Evolutionary conservation across 2,888 invertebrate genomes (phyloP).

Genomic region (Myopa tessellatipennis): DNA sequence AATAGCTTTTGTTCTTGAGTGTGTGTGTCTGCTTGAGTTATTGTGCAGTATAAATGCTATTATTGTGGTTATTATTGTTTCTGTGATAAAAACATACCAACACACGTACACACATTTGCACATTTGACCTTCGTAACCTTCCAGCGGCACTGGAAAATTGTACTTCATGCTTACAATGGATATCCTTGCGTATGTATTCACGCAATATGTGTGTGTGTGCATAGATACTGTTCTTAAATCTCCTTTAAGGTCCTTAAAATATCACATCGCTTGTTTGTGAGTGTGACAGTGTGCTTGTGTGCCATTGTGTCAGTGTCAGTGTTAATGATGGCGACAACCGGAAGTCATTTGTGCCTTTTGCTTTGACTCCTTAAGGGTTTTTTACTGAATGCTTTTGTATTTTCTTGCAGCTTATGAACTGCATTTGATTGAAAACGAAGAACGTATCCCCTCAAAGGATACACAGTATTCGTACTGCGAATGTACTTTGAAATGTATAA

Average conservation of each 20-base stretch:
- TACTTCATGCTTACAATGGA: background rate
- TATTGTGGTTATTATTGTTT: background rate
- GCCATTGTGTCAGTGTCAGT: slow-evolving; percentile 36
- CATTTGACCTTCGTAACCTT: background rate
- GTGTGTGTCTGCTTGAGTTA: background rate
- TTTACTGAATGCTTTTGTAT: background rate
- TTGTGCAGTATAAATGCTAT: background rate
- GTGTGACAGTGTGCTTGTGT: background rate
- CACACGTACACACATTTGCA: background rate
- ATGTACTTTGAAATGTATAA: no score
- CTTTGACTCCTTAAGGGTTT: slow-evolving; percentile 9
- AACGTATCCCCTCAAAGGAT: no score
- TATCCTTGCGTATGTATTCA: background rate
- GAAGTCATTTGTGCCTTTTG: slow-evolving; percentile 27
- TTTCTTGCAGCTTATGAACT: no score
- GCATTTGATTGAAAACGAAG: no score
- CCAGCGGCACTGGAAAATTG: background rate
- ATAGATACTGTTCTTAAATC: background rate
- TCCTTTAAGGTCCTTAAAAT: background rate
- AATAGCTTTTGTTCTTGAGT: background rate
- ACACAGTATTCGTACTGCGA: no score
- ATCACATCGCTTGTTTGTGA: background rate
- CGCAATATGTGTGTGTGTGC: background rate
- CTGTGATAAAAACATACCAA: background rate
- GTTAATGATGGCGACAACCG: slow-evolving; percentile 34